These are phyloP conservation scores for Tyria jacobaeae DNA, from an alignment of 2,888 invertebrate genomes.

Conservation along the genomic window DNA sequence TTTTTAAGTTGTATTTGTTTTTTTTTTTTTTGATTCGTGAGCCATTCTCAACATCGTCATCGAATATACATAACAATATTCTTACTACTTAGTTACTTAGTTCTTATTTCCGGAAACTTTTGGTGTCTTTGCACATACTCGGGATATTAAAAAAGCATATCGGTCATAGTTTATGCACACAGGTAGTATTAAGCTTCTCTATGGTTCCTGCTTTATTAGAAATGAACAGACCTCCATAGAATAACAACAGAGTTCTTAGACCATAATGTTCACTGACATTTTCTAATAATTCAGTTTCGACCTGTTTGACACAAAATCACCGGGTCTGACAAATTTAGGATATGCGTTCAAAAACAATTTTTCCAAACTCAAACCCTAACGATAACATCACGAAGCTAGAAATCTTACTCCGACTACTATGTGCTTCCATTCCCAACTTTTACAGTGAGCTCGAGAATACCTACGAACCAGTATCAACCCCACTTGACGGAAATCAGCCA, in stretches of 20 bases:
- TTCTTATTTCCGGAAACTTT: too few relatives aligned
- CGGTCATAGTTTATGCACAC: too few relatives aligned
- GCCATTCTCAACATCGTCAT: too few relatives aligned
- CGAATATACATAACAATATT: too few relatives aligned
- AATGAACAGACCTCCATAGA: not conserved
- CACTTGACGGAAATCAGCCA: not conserved
- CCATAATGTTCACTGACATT: not conserved
- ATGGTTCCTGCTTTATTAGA: not conserved
- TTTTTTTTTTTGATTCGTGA: too few relatives aligned
- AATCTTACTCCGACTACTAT: slow-evolving; percentile 8
- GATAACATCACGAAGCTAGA: slow-evolving; percentile 4
- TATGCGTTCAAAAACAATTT: slow-evolving; percentile 2
- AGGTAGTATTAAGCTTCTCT: not conserved
- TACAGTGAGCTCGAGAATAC: slow-evolving; percentile 6
- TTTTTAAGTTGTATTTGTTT: too few relatives aligned
- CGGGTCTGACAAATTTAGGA: not conserved
- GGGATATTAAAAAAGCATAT: too few relatives aligned
- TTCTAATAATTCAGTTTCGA: not conserved
- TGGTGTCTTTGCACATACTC: too few relatives aligned
- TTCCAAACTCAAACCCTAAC: slow-evolving; percentile 1
- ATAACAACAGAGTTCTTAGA: not conserved
- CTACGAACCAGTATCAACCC: not conserved
- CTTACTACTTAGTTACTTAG: too few relatives aligned
- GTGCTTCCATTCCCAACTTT: slow-evolving; percentile 8
- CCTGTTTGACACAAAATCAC: not conserved